phyloP scores from a whole-genome alignment of 2,797 vertebrate genomes.

The Propithecus perrieri region DNA sequence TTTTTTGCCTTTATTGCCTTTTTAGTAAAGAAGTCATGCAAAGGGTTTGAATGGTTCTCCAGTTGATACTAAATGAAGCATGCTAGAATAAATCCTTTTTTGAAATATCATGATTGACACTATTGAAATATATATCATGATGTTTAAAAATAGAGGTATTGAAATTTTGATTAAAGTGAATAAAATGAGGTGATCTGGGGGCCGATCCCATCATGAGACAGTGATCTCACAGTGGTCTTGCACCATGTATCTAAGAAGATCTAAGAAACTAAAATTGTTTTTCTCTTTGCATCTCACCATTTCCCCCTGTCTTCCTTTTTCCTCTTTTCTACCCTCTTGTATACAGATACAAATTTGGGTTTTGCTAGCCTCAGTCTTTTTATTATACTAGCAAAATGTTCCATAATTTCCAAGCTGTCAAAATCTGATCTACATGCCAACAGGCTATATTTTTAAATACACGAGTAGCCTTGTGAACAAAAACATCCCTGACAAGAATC shows the following conservation, averaged over 20 bases:
- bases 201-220: neutral
- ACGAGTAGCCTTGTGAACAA: constrained; percentile 33
- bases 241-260: neutral
- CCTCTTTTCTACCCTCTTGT: neutral
- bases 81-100: neutral
- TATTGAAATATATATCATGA: neutral
- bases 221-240: neutral
- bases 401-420: constrained; percentile 26
- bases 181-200: neutral
- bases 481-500: constrained; percentile 47
- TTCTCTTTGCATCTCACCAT: neutral
- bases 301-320: neutral
- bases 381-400: neutral
- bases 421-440: constrained; percentile 24
- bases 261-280: neutral
- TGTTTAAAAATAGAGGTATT: neutral
- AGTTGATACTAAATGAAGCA: neutral
- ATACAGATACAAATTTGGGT: neutral
- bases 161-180: neutral
- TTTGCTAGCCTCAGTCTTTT: neutral
- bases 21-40: neutral
- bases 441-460: constrained; percentile 26
- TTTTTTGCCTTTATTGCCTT: neutral
- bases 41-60: neutral
- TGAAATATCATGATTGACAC: neutral